Conservation (phyloP, 2,113 vertebrate genomes). For the Protobothrops mucrosquamatus region DNA sequence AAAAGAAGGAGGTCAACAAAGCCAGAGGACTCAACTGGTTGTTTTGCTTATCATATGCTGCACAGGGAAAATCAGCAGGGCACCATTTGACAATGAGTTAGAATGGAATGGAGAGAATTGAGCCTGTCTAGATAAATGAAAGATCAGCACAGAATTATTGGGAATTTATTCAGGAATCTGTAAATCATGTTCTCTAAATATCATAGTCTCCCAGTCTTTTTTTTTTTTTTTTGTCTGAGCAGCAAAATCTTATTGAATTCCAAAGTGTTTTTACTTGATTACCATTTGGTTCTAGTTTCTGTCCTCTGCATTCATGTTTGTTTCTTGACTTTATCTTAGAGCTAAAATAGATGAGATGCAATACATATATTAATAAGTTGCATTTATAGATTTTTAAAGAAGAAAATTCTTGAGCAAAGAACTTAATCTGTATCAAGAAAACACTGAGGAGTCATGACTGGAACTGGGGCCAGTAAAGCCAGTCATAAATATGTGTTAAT, state of each 20-base stretch:
- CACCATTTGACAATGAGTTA: background rate
- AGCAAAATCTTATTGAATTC: background rate
- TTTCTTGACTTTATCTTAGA: background rate
- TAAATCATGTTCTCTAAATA: background rate
- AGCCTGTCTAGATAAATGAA: background rate
- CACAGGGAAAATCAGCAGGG: background rate
- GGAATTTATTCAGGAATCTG: background rate
- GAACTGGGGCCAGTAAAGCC: background rate
- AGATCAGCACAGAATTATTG: background rate
- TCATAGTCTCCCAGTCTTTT: background rate
- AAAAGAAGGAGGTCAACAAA: background rate
- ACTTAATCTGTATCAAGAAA: background rate
- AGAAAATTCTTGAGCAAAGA: background rate
- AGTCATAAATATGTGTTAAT: background rate
- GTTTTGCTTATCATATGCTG: background rate
- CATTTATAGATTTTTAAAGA: background rate
- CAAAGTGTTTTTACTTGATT: background rate
- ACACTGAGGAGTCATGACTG: background rate
- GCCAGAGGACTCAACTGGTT: background rate
- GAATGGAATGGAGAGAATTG: background rate
- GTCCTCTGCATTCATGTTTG: background rate
- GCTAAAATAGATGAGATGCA: background rate
- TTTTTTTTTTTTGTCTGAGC: background rate
- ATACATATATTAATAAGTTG: background rate
- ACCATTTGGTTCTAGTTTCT: background rate